A percentile compares a stretch with the other conserved stretches of the same genome.
Conservation (phyloP, 2,113 vertebrate genomes). For the Colaptes auratus region DNA sequence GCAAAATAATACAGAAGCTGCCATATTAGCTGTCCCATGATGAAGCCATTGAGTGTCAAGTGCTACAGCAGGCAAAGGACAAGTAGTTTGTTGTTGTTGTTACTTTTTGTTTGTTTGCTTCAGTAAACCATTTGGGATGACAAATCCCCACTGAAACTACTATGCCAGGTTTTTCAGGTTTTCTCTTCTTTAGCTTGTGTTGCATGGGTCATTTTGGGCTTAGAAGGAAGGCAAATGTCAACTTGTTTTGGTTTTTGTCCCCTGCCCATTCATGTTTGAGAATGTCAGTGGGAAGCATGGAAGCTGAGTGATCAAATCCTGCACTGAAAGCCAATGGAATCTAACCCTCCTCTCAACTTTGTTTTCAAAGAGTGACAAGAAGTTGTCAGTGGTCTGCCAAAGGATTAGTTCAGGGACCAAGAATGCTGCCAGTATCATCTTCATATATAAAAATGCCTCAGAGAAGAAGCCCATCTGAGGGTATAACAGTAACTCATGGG, state of each 20-base stretch:
- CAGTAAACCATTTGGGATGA: not conserved
- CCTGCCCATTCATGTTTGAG: fast-evolving
- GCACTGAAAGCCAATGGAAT: not conserved
- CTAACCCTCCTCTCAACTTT: not conserved
- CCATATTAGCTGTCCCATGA: not conserved
- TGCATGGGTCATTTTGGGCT: not conserved
- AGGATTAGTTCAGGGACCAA: not conserved
- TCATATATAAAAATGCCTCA: not conserved
- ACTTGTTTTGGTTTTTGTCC: not conserved
- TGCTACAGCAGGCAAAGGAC: not conserved
- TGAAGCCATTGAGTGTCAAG: not conserved
- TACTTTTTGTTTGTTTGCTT: not conserved
- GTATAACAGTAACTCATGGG: not conserved
- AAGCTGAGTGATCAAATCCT: not conserved
- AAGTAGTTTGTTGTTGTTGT: not conserved
- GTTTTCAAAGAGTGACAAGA: not conserved
- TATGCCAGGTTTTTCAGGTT: not conserved
- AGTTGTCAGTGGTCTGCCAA: not conserved
- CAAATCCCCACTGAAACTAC: not conserved
- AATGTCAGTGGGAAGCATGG: too few species aligned
- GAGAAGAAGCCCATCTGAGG: not conserved
- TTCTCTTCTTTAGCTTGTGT: not conserved
- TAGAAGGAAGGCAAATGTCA: not conserved
- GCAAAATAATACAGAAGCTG: not conserved
- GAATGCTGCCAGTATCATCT: not conserved